Percentiles rank a stretch among this genome's conserved stretches.
phyloP scores from a whole-genome alignment of 2,797 vertebrate species.

The Podarcis siculus region DNA sequence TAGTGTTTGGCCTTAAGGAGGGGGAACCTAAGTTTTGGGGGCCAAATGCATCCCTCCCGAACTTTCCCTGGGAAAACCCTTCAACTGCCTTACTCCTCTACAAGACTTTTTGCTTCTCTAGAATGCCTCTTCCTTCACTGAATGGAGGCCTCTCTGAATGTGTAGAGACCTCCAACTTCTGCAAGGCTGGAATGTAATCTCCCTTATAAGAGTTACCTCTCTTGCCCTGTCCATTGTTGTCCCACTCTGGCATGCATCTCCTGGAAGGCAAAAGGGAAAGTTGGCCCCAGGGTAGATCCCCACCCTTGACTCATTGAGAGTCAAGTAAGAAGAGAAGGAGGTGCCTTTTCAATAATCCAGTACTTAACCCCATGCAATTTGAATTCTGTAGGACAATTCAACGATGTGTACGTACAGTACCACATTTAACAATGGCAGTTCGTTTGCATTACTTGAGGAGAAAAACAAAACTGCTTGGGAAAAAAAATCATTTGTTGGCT shows the following conservation, averaged over 20 bases:
- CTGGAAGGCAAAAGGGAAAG: too few relatives aligned
- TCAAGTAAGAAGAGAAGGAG: background rate
- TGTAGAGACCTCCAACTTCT: too few relatives aligned
- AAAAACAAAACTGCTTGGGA: conserved; percentile 1
- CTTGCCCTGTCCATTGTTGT: too few relatives aligned
- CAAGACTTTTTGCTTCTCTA: too few relatives aligned
- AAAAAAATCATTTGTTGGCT: conserved; percentile 11
- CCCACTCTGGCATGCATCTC: too few relatives aligned
- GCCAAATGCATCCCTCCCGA: background rate
- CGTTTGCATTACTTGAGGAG: background rate
- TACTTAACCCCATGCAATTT: background rate
- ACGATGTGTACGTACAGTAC: background rate
- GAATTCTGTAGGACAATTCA: background rate
- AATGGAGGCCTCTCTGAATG: too few relatives aligned
- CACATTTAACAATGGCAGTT: background rate
- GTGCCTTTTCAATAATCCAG: background rate
- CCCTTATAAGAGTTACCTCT: too few relatives aligned
- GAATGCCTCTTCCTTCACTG: background rate
- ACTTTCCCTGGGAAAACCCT: too few relatives aligned
- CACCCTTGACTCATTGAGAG: background rate
- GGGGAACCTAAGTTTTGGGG: too few relatives aligned
- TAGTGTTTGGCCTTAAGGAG: background rate
- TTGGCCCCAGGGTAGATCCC: too few relatives aligned
- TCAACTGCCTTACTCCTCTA: background rate
- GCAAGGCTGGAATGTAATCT: too few relatives aligned